These are phyloP conservation scores for Mythimna pallens DNA, from an alignment of 2,888 invertebrate genomes.

Conservation along the genomic window DNA sequence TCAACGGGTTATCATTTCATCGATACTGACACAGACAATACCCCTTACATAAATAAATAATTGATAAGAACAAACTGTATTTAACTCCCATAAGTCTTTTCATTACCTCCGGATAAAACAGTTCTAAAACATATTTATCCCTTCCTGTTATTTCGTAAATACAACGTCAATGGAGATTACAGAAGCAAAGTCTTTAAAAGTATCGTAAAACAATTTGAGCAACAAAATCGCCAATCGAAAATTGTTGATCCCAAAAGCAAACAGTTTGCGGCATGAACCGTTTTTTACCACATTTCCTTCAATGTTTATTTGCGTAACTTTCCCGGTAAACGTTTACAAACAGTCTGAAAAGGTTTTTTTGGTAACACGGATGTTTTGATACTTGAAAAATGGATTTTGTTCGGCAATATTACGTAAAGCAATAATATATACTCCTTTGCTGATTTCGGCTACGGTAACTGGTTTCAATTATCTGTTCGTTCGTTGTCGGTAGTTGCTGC, in stretches of 20 bases:
- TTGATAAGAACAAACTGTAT: too few relatives aligned
- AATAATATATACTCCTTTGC: neutral
- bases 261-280: slow-evolving; percentile 14
- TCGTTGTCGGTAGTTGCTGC: too few relatives aligned
- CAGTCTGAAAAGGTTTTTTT: slow-evolving; percentile 2
- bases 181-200: neutral
- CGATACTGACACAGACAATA: too few relatives aligned
- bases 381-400: neutral
- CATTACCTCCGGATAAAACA: too few relatives aligned
- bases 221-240: slow-evolving; percentile 16
- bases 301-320: slow-evolving; percentile 18
- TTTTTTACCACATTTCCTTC: slow-evolving; percentile 21
- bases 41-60: too few relatives aligned
- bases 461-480: too few relatives aligned
- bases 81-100: too few relatives aligned
- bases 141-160: neutral
- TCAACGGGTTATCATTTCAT: too few relatives aligned
- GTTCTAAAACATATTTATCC: too few relatives aligned
- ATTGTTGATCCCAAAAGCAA: slow-evolving; percentile 18
- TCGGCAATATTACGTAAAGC: slow-evolving; percentile 3
- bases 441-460: too few relatives aligned
- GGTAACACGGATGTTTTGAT: neutral
- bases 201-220: slow-evolving; percentile 8
- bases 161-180: neutral
- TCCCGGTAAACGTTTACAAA: slow-evolving; percentile 21